Conservation (phyloP, 1,140 invertebrate genomes). For the Lepidurus apus region DNA sequence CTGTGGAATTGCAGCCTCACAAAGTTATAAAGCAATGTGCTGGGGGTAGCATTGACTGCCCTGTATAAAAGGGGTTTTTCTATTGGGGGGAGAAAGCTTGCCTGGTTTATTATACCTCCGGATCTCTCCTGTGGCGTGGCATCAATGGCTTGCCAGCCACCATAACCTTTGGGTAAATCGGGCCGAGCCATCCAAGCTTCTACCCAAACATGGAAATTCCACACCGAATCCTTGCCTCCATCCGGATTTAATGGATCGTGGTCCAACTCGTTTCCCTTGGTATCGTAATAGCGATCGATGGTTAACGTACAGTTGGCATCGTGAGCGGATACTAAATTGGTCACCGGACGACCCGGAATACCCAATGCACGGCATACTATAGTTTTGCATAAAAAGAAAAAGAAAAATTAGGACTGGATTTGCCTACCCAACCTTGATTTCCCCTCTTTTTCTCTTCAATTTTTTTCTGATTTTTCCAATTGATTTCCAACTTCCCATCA, state of each 20-base stretch:
- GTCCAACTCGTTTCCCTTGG: constrained; percentile 54
- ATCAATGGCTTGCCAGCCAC: constrained; percentile 74
- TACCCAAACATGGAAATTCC: constrained; percentile 83
- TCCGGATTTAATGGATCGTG: constrained; percentile 52
- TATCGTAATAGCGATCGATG: constrained; percentile 63
- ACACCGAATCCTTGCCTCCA: constrained; percentile 56
- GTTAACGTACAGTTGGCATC: constrained; percentile 67
- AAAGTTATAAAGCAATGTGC: constrained; percentile 26
- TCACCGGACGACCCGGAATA: constrained; percentile 63
- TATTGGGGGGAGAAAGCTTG: background rate
- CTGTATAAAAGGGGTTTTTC: constrained; percentile 19
- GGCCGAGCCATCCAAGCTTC: constrained; percentile 74
- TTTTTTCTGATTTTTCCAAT: too few species aligned
- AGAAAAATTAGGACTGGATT: constrained; percentile 31
- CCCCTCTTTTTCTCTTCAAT: too few species aligned
- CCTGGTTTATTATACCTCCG: constrained; percentile 46
- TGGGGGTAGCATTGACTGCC: background rate
- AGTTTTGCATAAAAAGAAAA: constrained; percentile 34
- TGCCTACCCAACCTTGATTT: background rate
- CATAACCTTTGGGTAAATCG: constrained; percentile 64
- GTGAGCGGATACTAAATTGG: constrained; percentile 68
- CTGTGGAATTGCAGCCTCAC: constrained; percentile 10
- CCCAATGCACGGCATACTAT: constrained; percentile 63
- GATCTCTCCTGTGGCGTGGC: constrained; percentile 66
- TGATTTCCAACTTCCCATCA: too few species aligned